phyloP scores from a whole-genome alignment of 2,113 vertebrate species.

The Struthidea cinerea region DNA sequence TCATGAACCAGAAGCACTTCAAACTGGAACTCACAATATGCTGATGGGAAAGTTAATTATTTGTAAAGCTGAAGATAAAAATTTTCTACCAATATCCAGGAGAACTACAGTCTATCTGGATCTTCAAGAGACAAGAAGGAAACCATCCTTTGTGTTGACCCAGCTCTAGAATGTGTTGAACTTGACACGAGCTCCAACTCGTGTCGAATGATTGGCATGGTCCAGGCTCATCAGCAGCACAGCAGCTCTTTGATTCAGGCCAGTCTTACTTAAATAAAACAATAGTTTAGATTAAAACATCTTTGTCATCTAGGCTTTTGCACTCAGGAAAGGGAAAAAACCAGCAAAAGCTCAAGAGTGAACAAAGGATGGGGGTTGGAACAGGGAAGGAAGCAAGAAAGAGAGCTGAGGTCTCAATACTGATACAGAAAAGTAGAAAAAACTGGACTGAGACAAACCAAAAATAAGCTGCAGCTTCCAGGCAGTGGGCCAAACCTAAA shows the following conservation, averaged over 20 bases:
- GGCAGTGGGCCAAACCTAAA: background rate
- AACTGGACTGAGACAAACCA: background rate
- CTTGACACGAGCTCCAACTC: background rate
- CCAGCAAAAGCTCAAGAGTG: background rate
- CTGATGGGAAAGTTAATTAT: background rate
- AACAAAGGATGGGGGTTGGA: background rate
- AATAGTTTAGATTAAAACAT: background rate
- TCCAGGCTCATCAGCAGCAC: background rate
- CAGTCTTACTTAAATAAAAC: background rate
- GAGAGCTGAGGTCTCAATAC: background rate
- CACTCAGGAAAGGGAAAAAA: background rate
- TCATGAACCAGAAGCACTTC: background rate
- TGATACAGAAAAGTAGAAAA: background rate
- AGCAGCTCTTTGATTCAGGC: background rate
- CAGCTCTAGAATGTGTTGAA: background rate
- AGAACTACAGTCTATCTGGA: background rate
- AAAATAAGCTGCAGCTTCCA: background rate
- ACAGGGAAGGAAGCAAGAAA: background rate
- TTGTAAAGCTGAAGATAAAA: background rate
- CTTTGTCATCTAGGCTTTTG: background rate
- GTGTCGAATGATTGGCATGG: no score
- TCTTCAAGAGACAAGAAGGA: background rate
- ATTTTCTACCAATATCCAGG: background rate
- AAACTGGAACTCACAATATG: background rate
- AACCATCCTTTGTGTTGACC: background rate